These are phyloP conservation scores for Dione juno DNA, from an alignment of 2,888 invertebrate genomes.

Conservation along the genomic window DNA sequence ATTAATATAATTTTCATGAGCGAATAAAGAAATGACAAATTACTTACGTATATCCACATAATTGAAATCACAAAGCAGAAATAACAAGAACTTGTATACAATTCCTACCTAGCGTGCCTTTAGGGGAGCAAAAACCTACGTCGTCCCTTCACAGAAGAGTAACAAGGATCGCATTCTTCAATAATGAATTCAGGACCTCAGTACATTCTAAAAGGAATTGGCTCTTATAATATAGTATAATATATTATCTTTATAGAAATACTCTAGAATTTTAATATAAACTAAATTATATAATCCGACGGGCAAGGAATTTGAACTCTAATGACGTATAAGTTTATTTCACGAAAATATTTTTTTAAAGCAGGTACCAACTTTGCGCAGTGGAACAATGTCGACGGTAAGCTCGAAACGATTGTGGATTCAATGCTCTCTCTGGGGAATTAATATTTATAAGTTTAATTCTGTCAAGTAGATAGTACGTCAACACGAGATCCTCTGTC, in stretches of 20 bases:
- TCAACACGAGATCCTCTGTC: too few relatives aligned
- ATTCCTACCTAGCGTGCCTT: slow-evolving; percentile 55
- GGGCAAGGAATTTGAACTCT: background rate
- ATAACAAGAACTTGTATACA: slow-evolving; percentile 54
- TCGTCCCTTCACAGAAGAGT: slow-evolving; percentile 47
- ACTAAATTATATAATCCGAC: background rate
- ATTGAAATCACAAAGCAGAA: slow-evolving; percentile 52
- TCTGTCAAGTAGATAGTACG: too few relatives aligned
- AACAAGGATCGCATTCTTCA: slow-evolving; percentile 54
- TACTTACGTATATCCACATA: slow-evolving; percentile 45
- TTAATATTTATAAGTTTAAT: too few relatives aligned
- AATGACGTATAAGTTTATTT: too few relatives aligned
- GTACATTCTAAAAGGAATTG: slow-evolving; percentile 55
- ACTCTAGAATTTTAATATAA: background rate
- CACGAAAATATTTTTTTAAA: too few relatives aligned
- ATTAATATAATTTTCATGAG: slow-evolving; percentile 13
- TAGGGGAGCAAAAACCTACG: slow-evolving; percentile 53
- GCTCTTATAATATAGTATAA: background rate
- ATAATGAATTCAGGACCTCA: slow-evolving; percentile 58
- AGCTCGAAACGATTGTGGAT: too few relatives aligned
- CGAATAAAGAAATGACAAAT: slow-evolving; percentile 38
- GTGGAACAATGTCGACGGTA: too few relatives aligned
- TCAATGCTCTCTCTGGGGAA: too few relatives aligned
- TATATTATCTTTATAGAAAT: background rate
- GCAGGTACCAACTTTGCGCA: too few relatives aligned